These are phyloP conservation scores for Cynodonichthys magdalenae DNA, from an alignment of 2,797 vertebrate genomes.

Conservation along the genomic window DNA sequence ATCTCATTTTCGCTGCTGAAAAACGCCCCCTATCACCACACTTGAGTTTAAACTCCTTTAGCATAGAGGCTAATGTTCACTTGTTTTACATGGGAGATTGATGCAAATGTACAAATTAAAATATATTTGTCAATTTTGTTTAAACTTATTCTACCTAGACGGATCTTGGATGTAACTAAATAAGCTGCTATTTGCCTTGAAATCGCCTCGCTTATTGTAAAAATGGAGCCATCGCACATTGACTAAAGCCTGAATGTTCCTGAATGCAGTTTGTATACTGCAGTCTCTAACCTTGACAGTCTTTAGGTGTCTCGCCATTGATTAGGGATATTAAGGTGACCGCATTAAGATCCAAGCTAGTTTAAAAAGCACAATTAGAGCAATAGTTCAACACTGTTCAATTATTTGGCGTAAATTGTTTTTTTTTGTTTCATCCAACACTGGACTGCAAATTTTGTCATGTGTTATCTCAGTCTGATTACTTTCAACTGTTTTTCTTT, in stretches of 20 bases:
- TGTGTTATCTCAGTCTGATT: no score
- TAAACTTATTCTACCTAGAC: not conserved
- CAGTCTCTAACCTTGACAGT: slow-evolving; percentile 48
- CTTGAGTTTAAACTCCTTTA: slow-evolving; percentile 28
- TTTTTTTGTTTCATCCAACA: no score
- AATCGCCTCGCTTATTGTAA: not conserved
- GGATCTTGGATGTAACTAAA: not conserved
- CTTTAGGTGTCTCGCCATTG: not conserved
- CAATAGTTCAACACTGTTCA: no score
- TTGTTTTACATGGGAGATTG: not conserved
- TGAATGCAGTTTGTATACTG: slow-evolving; percentile 1
- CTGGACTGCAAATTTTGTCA: no score
- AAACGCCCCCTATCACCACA: slow-evolving; percentile 41
- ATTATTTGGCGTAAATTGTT: no score
- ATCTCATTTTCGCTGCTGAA: slow-evolving; percentile 31
- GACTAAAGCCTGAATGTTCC: not conserved
- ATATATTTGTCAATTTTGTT: fast-evolving
- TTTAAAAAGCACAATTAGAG: no score
- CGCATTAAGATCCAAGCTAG: not conserved
- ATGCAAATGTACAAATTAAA: not conserved
- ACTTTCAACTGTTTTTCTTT: no score
- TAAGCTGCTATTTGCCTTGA: not conserved
- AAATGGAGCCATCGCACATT: not conserved
- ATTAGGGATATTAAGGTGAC: no score
- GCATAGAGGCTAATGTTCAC: not conserved